A percentile compares a stretch with the other conserved stretches of the same genome.
phyloP scores from a whole-genome alignment of 2,888 invertebrate species.

The Nipponacmea schrenckii region DNA sequence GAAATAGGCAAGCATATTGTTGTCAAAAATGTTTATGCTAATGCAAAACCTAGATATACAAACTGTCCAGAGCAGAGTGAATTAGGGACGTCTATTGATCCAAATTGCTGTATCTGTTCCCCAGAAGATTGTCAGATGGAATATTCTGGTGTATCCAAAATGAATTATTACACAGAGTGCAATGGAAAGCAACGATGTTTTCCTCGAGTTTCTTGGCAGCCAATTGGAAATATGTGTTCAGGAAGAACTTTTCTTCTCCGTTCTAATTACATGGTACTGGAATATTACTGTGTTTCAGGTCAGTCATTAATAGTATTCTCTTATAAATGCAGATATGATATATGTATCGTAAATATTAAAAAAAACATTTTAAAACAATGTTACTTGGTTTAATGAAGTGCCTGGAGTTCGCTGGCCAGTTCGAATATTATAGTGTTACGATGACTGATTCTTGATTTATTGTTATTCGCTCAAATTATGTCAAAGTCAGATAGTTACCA shows the following conservation, averaged over 20 bases:
- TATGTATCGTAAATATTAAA: too few relatives aligned
- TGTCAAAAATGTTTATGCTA: not conserved
- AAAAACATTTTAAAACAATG: too few relatives aligned
- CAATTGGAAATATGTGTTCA: not conserved
- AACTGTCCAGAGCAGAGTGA: not conserved
- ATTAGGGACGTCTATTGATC: not conserved
- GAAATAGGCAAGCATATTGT: not conserved
- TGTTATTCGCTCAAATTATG: too few relatives aligned
- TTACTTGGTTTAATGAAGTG: too few relatives aligned
- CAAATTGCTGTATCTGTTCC: not conserved
- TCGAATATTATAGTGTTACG: too few relatives aligned
- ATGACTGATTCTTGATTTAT: too few relatives aligned
- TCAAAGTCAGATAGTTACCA: too few relatives aligned
- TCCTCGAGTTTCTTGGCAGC: not conserved
- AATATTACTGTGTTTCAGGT: not conserved
- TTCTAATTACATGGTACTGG: slow-evolving; percentile 1
- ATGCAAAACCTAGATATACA: not conserved
- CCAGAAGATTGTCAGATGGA: slow-evolving; percentile 3
- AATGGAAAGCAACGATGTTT: not conserved
- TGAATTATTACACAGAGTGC: not conserved
- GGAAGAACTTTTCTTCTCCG: not conserved
- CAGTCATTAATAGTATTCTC: not conserved
- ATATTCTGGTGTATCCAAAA: not conserved
- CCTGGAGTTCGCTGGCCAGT: too few relatives aligned
- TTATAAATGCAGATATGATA: too few relatives aligned